Conservation (phyloP, 2,797 vertebrate genomes). For the Miichthys miiuy region DNA sequence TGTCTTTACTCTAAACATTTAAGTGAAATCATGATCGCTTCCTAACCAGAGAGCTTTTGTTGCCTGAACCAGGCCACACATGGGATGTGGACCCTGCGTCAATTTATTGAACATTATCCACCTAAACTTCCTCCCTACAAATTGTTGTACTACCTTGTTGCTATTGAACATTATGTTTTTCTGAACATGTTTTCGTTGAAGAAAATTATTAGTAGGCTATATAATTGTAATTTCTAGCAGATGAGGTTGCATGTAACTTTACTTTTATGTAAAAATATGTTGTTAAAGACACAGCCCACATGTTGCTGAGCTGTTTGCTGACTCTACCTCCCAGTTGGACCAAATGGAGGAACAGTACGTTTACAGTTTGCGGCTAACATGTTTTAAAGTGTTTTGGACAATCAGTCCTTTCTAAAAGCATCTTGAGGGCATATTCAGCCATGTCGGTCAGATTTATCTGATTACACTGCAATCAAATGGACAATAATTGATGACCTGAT, state of each 20-base stretch:
- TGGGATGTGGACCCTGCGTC: background rate
- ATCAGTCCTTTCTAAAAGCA: slow-evolving; percentile 41
- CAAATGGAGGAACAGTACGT: background rate
- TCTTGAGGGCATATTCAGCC: slow-evolving; percentile 48
- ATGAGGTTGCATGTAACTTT: background rate
- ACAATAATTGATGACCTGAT: slow-evolving; percentile 55
- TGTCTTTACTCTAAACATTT: background rate
- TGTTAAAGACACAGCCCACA: no score
- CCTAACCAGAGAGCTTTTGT: background rate
- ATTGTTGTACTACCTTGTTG: background rate
- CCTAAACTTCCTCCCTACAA: background rate
- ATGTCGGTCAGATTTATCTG: slow-evolving; percentile 41
- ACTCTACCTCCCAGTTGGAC: slow-evolving; percentile 16
- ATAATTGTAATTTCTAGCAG: background rate
- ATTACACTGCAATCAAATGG: slow-evolving; percentile 48
- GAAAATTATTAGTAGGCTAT: background rate
- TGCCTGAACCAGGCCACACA: background rate
- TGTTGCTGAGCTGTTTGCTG: background rate
- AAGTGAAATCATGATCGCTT: background rate
- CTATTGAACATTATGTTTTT: background rate
- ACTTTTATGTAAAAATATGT: background rate
- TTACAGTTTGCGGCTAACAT: slow-evolving; percentile 26
- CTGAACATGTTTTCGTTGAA: background rate
- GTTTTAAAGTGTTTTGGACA: slow-evolving; percentile 23
- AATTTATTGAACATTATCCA: no score